Conservation (phyloP, 2,888 invertebrate species). For the Therioaphis trifolii region DNA sequence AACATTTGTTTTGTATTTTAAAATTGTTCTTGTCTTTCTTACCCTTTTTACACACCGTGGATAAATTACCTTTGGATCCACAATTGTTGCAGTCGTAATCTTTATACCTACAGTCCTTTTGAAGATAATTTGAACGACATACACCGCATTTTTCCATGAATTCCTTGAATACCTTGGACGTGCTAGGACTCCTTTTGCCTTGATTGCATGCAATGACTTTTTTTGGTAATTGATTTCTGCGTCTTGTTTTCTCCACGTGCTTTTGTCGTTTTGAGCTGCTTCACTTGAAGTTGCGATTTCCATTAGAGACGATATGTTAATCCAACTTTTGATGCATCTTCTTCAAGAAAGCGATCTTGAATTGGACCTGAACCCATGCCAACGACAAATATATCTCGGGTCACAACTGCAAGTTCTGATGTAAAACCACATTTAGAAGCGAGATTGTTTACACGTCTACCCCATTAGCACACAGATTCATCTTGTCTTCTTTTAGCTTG, state of each 20-base stretch:
- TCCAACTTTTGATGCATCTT: not conserved
- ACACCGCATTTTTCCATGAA: too few species aligned
- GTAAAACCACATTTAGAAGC: not conserved
- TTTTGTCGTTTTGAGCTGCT: not conserved
- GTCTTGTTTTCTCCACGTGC: too few species aligned
- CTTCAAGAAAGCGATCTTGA: not conserved
- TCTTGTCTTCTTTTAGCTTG: too few species aligned
- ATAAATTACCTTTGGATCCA: too few species aligned
- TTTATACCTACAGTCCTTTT: too few species aligned
- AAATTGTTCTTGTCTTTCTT: not conserved
- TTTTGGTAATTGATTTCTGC: too few species aligned
- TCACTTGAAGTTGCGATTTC: not conserved
- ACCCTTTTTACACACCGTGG: not conserved
- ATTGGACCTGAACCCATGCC: not conserved
- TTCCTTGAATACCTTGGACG: too few species aligned
- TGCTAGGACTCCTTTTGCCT: too few species aligned
- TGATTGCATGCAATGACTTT: too few species aligned
- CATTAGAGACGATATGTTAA: not conserved
- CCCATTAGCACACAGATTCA: too few species aligned
- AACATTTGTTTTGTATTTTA: conserved; percentile 10
- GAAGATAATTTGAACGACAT: too few species aligned
- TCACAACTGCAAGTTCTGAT: not conserved
- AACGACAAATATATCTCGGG: conserved; percentile 3
- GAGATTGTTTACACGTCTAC: not conserved
- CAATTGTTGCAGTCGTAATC: too few species aligned